A percentile compares a stretch with the other conserved stretches of the same genome.
phyloP scores from a whole-genome alignment of 2,113 vertebrate genomes.

The Saccopteryx bilineata region DNA sequence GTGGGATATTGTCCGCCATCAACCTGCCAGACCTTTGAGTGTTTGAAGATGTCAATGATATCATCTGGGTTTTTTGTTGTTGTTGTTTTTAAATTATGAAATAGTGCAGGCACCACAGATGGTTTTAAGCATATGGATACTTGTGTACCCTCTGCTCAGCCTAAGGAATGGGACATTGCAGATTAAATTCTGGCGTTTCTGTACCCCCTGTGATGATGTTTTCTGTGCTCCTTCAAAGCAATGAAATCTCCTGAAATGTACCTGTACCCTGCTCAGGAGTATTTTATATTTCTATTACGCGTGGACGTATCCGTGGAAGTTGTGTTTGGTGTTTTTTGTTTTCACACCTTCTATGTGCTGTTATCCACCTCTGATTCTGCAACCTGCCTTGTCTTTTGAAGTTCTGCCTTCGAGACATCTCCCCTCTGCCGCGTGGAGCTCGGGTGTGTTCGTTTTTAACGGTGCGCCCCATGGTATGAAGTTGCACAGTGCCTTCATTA shows the following conservation, averaged over 20 bases:
- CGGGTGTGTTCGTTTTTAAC: not conserved
- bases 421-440: not conserved
- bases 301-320: not conserved
- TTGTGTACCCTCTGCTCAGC: not conserved
- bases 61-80: not conserved
- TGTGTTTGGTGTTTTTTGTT: not conserved
- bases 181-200: not conserved
- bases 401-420: not conserved
- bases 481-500: not conserved
- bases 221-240: not conserved
- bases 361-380: not conserved
- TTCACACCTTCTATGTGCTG: not conserved
- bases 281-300: not conserved
- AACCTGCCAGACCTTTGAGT: not conserved
- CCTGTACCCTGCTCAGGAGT: not conserved
- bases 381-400: not conserved
- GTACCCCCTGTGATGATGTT: not conserved
- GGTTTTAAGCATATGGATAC: not conserved
- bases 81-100: not conserved
- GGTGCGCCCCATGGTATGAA: not conserved
- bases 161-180: not conserved
- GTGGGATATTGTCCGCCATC: not conserved
- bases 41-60: not conserved
- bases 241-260: not conserved
- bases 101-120: not conserved